Conservation (phyloP, 2,797 vertebrate genomes). For the Pagetopsis macropterus region DNA sequence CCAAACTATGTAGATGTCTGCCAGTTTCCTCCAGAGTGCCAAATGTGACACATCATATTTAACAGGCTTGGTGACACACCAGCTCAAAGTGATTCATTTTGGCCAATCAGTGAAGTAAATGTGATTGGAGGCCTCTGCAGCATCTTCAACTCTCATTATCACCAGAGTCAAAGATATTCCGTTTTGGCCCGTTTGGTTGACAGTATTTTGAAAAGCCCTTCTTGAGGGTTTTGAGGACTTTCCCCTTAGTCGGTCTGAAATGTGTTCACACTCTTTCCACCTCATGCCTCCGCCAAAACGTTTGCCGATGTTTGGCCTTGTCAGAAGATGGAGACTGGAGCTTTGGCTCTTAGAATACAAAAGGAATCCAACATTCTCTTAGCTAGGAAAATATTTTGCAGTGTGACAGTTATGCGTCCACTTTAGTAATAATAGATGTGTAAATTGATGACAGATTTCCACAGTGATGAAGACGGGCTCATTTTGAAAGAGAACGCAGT, state of each 20-base stretch:
- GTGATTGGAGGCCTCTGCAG: slow-evolving; percentile 61
- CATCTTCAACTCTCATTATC: slow-evolving; percentile 56
- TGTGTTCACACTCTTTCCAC: slow-evolving; percentile 14
- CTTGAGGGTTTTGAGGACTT: slow-evolving; percentile 28
- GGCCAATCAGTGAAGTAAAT: slow-evolving; percentile 65
- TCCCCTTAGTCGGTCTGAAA: slow-evolving; percentile 27
- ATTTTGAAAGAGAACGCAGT: too few relatives aligned
- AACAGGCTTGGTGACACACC: slow-evolving; percentile 56
- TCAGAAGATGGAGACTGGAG: slow-evolving; percentile 6
- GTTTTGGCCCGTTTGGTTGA: slow-evolving; percentile 50
- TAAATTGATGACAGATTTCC: not conserved
- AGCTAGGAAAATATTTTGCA: not conserved
- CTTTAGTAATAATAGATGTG: not conserved
- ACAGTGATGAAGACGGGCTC: not conserved
- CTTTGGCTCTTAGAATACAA: slow-evolving; percentile 30
- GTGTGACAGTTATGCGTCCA: not conserved
- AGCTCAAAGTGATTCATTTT: slow-evolving; percentile 67
- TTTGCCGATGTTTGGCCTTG: slow-evolving; percentile 36
- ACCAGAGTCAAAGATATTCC: slow-evolving; percentile 51
- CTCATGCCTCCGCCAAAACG: slow-evolving; percentile 8
- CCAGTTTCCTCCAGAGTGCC: slow-evolving; percentile 23
- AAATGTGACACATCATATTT: slow-evolving; percentile 51
- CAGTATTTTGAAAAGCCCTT: slow-evolving; percentile 57
- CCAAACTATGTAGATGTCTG: not conserved
- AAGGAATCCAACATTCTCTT: slow-evolving; percentile 14